Conservation (phyloP, 2,113 vertebrate genomes). For the Eulemur macaco region DNA sequence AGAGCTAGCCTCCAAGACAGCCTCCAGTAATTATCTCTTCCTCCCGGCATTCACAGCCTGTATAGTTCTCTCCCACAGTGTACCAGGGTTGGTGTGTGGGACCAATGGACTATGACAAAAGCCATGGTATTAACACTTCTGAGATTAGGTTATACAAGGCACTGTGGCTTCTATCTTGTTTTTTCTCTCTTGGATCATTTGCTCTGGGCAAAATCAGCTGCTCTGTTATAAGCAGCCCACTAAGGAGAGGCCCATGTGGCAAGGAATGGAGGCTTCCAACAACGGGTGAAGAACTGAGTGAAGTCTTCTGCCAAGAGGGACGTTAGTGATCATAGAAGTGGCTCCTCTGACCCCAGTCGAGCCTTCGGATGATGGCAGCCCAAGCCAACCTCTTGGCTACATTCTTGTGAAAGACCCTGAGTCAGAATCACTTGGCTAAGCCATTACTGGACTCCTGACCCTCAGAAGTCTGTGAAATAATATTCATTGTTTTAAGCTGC, state of each 20-base stretch:
- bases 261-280: neutral
- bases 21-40: neutral
- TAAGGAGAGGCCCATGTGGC: neutral
- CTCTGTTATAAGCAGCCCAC: neutral
- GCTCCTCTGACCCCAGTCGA: neutral
- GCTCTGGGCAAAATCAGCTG: neutral
- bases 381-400: neutral
- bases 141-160: neutral
- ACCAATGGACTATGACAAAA: neutral
- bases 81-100: neutral
- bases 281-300: neutral
- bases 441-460: neutral
- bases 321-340: neutral
- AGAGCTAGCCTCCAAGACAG: neutral
- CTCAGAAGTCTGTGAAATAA: neutral
- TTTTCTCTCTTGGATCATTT: neutral
- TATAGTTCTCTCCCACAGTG: neutral
- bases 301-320: neutral
- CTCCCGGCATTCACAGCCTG: neutral
- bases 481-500: neutral
- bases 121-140: neutral
- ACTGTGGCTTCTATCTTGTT: neutral
- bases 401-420: neutral
- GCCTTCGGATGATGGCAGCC: neutral
- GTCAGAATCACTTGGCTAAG: neutral